phyloP scores from a whole-genome alignment of 1,140 invertebrate species.

The Bombus waltoni region DNA sequence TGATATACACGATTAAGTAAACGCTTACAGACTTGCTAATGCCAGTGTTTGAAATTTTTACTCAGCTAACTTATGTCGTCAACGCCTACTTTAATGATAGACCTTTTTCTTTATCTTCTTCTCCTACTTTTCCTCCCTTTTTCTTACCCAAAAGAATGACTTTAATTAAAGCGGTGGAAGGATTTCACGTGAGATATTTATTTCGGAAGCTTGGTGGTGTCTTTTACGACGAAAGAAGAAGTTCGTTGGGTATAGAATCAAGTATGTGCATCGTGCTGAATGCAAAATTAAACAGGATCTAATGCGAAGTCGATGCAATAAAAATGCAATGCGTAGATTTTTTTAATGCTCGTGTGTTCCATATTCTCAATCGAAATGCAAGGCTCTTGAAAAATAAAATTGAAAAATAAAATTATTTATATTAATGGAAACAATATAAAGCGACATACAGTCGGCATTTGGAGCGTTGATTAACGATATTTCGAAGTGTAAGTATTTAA shows the following conservation, averaged over 20 bases:
- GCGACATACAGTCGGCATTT: too few relatives aligned
- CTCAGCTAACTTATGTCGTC: neutral
- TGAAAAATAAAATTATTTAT: neutral
- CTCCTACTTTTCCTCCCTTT: too few relatives aligned
- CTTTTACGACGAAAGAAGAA: neutral
- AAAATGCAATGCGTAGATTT: too few relatives aligned
- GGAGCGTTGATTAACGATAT: neutral
- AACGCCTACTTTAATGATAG: neutral
- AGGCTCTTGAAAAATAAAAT: too few relatives aligned
- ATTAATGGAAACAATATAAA: neutral
- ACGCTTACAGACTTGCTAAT: neutral
- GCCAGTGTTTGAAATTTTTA: neutral
- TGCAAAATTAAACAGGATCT: neutral
- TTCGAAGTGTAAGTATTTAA: conserved; percentile 5
- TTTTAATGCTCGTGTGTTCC: too few relatives aligned
- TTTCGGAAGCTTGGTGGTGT: neutral
- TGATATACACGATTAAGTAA: conserved; percentile 25
- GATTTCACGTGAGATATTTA: conserved; percentile 18
- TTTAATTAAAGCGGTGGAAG: conserved; percentile 37
- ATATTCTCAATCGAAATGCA: too few relatives aligned
- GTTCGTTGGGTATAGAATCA: neutral
- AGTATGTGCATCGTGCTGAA: neutral
- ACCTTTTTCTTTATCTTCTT: neutral
- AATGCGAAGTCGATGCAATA: neutral
- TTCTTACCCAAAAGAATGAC: neutral